Conservation (phyloP, 2,797 vertebrate genomes). For the Otus scops region DNA sequence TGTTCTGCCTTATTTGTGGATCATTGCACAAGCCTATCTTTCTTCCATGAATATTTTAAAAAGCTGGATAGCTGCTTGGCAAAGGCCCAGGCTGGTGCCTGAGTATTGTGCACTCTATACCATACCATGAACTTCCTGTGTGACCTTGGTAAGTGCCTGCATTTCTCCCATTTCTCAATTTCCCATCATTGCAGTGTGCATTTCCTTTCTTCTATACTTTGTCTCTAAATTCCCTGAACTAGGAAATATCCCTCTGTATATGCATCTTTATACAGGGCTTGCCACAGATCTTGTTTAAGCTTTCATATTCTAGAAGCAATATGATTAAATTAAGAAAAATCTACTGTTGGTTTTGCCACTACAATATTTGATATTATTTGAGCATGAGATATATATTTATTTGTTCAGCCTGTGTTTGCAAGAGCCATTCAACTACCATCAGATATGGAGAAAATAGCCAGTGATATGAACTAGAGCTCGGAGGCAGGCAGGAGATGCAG, state of each 20-base stretch:
- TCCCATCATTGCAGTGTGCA: neutral
- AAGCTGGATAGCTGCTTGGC: neutral
- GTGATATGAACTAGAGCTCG: neutral
- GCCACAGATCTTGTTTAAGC: neutral
- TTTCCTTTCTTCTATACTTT: neutral
- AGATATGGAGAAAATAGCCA: neutral
- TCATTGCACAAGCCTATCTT: neutral
- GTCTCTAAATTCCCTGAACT: neutral
- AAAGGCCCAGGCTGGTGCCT: neutral
- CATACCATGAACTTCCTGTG: neutral
- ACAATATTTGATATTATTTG: neutral
- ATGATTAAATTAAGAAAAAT: neutral
- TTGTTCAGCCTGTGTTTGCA: neutral
- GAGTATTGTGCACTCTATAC: neutral
- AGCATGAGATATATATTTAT: neutral
- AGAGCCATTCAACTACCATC: neutral
- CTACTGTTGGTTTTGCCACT: neutral
- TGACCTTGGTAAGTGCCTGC: neutral
- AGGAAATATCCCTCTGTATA: neutral
- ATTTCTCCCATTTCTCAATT: neutral
- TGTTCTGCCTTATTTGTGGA: neutral
- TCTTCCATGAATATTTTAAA: neutral
- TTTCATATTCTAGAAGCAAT: neutral
- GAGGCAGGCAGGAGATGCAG: neutral
- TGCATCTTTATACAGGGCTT: neutral